Percentiles rank a stretch among this genome's conserved stretches.
phyloP scores from a whole-genome alignment of 2,113 vertebrate genomes.

The Rhinopithecus roxellana region DNA sequence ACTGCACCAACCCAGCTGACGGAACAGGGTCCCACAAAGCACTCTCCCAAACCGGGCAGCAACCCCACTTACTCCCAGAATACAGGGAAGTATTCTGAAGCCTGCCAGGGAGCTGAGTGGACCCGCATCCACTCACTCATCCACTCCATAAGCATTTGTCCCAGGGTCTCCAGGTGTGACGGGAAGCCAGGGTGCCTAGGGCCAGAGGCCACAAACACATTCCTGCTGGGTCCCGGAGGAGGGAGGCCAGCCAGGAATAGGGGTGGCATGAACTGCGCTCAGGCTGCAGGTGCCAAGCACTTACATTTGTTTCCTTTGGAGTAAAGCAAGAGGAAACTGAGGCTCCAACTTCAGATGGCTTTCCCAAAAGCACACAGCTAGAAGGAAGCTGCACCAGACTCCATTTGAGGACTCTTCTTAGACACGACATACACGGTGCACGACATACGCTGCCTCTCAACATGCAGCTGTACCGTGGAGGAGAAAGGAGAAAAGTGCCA shows the following conservation, averaged over 20 bases:
- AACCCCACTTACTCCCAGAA: rapidly evolving
- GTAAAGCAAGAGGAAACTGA: background rate
- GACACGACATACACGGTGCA: rapidly evolving
- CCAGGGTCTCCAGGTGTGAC: background rate
- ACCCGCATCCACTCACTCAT: rapidly evolving
- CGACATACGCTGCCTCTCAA: rapidly evolving
- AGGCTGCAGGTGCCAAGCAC: rapidly evolving
- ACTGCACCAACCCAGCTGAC: rapidly evolving
- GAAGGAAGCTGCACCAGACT: background rate
- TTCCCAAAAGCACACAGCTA: background rate
- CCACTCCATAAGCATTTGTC: background rate
- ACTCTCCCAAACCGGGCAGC: background rate
- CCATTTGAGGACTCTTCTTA: background rate
- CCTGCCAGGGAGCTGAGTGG: background rate
- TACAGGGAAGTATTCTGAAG: rapidly evolving
- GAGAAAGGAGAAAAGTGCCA: no score
- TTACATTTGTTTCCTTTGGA: background rate
- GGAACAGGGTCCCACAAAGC: rapidly evolving
- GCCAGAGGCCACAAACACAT: background rate
- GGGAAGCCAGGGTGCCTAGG: background rate
- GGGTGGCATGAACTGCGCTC: rapidly evolving
- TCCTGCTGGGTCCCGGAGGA: background rate
- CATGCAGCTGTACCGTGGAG: rapidly evolving
- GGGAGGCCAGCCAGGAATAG: rapidly evolving
- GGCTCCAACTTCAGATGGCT: background rate